phyloP scores from a whole-genome alignment of 2,888 invertebrate species.

The Parelbella ahira region DNA sequence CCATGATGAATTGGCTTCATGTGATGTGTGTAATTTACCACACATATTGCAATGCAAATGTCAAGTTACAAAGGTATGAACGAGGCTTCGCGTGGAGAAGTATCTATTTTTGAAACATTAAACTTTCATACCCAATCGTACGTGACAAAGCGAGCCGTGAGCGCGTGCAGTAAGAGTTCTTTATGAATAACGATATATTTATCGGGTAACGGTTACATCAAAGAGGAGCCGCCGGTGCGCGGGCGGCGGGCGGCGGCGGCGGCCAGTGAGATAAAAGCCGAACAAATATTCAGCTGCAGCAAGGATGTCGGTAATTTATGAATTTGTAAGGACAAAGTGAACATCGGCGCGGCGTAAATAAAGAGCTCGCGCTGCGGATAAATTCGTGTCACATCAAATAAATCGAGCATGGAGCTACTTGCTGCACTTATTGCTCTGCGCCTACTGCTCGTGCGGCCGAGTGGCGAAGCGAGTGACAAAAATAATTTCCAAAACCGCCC shows the following conservation, averaged over 20 bases:
- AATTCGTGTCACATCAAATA: conserved; percentile 81
- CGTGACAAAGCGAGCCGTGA: too few relatives aligned
- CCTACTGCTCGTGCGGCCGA: conserved; percentile 27
- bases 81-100: too few relatives aligned
- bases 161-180: conserved; percentile 19
- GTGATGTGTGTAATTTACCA: too few relatives aligned
- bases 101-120: too few relatives aligned
- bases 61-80: too few relatives aligned
- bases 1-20: too few relatives aligned
- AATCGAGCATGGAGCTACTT: conserved; percentile 65
- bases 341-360: conserved; percentile 70
- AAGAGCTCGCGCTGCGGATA: conserved; percentile 71
- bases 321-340: conserved; percentile 79
- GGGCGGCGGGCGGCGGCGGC: conserved; percentile 57
- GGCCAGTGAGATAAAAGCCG: conserved; percentile 68
- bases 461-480: conserved; percentile 11
- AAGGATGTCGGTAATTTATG: conserved; percentile 81
- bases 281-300: conserved; percentile 49
- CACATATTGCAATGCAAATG: too few relatives aligned
- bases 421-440: conserved; percentile 66
- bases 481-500: conserved; percentile 20
- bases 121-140: too few relatives aligned
- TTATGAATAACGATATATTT: conserved; percentile 31
- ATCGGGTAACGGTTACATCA: conserved; percentile 48
- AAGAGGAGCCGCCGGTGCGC: conserved; percentile 65